Conservation (phyloP, 2,113 vertebrate genomes). For the Rhabdomys dilectus region DNA sequence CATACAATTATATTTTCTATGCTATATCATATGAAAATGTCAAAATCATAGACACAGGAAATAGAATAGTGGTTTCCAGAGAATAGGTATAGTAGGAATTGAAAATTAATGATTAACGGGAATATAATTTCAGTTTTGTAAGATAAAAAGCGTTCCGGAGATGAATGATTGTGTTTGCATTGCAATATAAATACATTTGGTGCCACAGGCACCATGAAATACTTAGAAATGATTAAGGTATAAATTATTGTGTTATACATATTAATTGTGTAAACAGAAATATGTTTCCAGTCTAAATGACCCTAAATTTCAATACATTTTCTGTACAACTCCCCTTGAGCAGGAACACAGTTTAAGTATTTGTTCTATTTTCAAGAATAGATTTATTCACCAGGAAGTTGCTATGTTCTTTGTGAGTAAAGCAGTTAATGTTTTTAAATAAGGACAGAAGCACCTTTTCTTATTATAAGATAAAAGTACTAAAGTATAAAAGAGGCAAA, state of each 20-base stretch:
- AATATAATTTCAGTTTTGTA: background rate
- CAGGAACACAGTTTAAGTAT: background rate
- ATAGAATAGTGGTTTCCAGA: background rate
- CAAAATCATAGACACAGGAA: background rate
- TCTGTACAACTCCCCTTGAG: background rate
- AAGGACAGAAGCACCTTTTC: background rate
- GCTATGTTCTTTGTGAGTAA: background rate
- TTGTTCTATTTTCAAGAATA: background rate
- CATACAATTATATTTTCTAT: background rate
- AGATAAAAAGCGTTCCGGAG: background rate
- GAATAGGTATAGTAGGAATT: rapidly evolving
- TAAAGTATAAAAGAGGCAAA: background rate
- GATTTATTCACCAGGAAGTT: background rate
- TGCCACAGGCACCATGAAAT: background rate
- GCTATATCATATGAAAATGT: background rate
- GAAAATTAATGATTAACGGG: background rate
- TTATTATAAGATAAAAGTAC: conserved; percentile 18
- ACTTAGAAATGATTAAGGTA: background rate
- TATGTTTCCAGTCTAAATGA: background rate
- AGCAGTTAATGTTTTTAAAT: background rate
- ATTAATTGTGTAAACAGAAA: background rate
- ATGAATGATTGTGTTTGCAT: background rate
- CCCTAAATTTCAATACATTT: background rate
- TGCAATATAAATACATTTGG: background rate
- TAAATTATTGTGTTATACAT: background rate